Evolutionary conservation across 2,113 vertebrate species (phyloP), one percentile per base, ranked within the genome.

Genomic region (Fukomys damarensis): DNA sequence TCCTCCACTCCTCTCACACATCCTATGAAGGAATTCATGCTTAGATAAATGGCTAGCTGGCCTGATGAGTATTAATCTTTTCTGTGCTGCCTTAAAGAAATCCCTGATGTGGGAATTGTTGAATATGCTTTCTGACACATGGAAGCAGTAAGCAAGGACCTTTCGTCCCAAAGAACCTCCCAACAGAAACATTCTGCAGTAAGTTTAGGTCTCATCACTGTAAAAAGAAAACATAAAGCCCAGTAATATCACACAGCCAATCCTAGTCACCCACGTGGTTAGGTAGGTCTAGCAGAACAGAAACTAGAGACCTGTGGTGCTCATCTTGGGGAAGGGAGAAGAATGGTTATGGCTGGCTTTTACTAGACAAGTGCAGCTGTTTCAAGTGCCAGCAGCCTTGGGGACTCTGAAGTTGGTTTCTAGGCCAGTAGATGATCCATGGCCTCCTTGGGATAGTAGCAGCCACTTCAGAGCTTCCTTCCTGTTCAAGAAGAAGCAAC

Each of bases 201-300:
- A 72, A 83, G n/a, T 84, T 89, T 63, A 92, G 63, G 5, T 83
- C 52, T 92, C 76, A 58, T 92, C 28, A 81, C 58, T 63, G 84
- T 91, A 77, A 46, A 88, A 95, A 87, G 41, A 74, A 95, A 96
- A 46, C 19, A 74, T 56, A 84, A 89, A 91, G 56, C n/a, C 76
- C 13, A 30, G 32, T 52, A 66, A 26, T 61, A 74, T 84, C 52
- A 26, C 41, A 59, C 11, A 68, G 32, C 63, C 28, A 63, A 41
- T 86, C 11, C 59, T 74, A 49, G 52, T 91, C 30, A 61, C 66
- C 46, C 24, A 12, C 1, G 5, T 68, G 32, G 52, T 11, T 56
- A 83, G 32, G 41, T 32, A 68, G 43, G 52, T 32, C 24, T 56
- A 46, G n/a, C 13, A 52, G 43, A 58, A 20, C 12, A 41, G 28